Percentiles rank a stretch among this genome's conserved stretches.
phyloP scores from a whole-genome alignment of 1,140 invertebrate genomes.

The Trichonephila inaurata region DNA sequence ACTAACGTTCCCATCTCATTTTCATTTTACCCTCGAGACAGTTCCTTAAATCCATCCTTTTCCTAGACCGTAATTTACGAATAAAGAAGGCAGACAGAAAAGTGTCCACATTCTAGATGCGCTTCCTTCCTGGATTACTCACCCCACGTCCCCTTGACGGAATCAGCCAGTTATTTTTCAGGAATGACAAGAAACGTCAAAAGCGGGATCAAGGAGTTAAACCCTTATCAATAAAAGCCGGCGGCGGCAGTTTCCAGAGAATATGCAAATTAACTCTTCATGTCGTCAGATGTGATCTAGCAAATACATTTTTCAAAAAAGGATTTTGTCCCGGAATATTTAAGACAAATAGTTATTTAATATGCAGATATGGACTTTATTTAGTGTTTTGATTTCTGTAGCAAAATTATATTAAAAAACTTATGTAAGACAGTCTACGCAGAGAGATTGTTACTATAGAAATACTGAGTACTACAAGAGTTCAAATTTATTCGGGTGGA shows the following conservation, averaged over 20 bases:
- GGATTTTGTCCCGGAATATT: neutral
- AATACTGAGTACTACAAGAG: too few relatives aligned
- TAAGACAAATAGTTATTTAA: too few relatives aligned
- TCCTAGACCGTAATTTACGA: neutral
- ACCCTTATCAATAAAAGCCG: neutral
- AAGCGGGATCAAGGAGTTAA: neutral
- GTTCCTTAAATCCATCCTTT: neutral
- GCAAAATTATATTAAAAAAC: too few relatives aligned
- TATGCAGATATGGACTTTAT: too few relatives aligned
- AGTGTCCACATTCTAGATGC: neutral
- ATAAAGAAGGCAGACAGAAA: neutral
- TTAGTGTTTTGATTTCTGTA: too few relatives aligned
- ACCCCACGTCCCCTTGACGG: neutral
- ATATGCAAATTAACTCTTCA: conserved; percentile 2
- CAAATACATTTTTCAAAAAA: neutral
- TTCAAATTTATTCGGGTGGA: too few relatives aligned
- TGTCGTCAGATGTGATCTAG: neutral
- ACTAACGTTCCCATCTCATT: neutral
- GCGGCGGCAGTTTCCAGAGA: neutral
- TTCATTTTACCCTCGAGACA: neutral
- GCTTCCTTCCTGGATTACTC: conserved; percentile 1
- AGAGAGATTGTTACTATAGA: too few relatives aligned
- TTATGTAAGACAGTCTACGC: too few relatives aligned
- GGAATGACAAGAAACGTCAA: neutral
- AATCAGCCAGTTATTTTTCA: conserved; percentile 9